These are phyloP conservation scores for Phacellophora camtschatica DNA, from an alignment of 30 jellyfish, hydroid and myxozoan species.

Conservation along the genomic window DNA sequence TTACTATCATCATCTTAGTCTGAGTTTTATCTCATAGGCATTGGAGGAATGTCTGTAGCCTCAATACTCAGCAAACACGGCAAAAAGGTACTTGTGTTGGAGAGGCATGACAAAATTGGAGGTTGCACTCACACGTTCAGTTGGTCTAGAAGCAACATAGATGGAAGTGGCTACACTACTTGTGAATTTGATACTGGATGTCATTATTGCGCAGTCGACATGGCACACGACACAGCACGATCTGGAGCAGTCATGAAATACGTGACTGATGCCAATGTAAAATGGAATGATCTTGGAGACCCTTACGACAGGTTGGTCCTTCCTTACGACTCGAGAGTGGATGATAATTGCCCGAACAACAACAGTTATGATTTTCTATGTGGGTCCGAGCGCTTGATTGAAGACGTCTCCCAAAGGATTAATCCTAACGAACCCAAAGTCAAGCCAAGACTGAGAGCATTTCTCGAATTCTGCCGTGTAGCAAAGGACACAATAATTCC, in stretches of 20 bases:
- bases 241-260: conserved; percentile 90
- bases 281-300: conserved; percentile 91
- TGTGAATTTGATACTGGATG: conserved; percentile 95
- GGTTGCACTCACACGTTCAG: conserved; percentile 92
- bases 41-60: conserved; percentile 88
- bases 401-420: conserved; percentile 68
- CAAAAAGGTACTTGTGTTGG: conserved; percentile 70
- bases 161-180: conserved; percentile 81
- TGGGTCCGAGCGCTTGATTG: conserved; percentile 69
- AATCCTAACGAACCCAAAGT: conserved; percentile 76
- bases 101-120: conserved; percentile 86
- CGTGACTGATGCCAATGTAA: conserved; percentile 76
- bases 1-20: neutral
- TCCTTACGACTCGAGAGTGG: conserved; percentile 78
- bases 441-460: conserved; percentile 65
- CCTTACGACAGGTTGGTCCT: conserved; percentile 87
- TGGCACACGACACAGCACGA: conserved; percentile 84
- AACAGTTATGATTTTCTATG: conserved; percentile 79
- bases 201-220: conserved; percentile 90
- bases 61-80: conserved; percentile 76
- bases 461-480: conserved; percentile 73
- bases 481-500: conserved; percentile 76
- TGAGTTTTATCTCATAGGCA: neutral
- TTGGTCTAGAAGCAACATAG: conserved; percentile 80
- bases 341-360: conserved; percentile 74